These are phyloP conservation scores for Ifrita kowaldi DNA, from an alignment of 2,113 vertebrate genomes.

Conservation along the genomic window DNA sequence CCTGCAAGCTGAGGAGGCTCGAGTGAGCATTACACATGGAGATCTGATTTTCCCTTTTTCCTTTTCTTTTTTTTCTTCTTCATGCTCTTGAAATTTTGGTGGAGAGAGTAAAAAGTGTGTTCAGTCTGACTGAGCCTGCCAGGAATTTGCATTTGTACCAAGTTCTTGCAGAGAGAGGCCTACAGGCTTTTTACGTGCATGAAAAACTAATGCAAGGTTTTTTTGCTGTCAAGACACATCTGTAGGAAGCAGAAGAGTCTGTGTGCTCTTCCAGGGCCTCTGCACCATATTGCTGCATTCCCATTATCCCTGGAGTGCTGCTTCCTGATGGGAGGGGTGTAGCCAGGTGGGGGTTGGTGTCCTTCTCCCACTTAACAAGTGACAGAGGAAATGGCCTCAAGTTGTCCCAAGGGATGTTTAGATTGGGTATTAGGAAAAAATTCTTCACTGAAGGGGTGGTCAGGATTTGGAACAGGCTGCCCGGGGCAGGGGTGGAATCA, in stretches of 20 bases:
- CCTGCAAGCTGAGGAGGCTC: neutral
- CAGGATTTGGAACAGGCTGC: neutral
- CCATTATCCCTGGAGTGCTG: neutral
- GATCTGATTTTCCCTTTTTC: accelerated
- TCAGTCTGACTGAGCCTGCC: neutral
- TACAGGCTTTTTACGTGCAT: neutral
- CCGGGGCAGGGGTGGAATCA: neutral
- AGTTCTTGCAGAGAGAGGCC: neutral
- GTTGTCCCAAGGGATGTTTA: neutral
- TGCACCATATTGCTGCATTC: neutral
- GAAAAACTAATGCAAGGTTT: neutral
- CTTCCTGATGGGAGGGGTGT: neutral
- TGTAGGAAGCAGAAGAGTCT: neutral
- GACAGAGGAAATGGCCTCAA: neutral
- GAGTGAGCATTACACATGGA: neutral
- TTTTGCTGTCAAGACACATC: neutral
- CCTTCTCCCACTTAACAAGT: neutral
- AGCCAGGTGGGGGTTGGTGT: neutral
- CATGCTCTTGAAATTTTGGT: neutral
- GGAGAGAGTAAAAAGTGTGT: neutral
- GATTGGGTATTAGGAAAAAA: neutral
- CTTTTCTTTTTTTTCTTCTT: neutral
- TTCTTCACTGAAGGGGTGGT: neutral
- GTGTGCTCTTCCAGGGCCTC: neutral
- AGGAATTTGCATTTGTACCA: neutral